A percentile compares a stretch with the other conserved stretches of the same genome.
Evolutionary conservation across 2,888 invertebrate genomes (phyloP).

Genomic region (Cryptocheilus praepositus): DNA sequence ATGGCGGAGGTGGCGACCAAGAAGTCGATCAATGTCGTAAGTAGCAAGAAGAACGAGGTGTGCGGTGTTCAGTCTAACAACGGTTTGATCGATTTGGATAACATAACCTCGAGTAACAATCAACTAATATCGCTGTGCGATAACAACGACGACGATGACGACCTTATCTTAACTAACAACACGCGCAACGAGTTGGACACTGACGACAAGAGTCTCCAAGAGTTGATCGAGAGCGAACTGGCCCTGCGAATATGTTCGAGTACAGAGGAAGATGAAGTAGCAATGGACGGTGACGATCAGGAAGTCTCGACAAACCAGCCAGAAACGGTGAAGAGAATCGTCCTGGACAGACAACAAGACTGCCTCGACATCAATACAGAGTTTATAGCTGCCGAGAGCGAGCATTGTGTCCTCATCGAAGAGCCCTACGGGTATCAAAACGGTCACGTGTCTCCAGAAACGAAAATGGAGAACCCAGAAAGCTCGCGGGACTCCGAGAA

Average conservation of each 20-base stretch:
- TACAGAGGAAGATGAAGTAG: slow-evolving; percentile 30
- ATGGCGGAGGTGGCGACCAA: slow-evolving; percentile 73
- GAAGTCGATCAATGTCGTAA: slow-evolving; percentile 71
- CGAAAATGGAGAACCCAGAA: slow-evolving; percentile 5
- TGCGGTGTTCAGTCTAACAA: slow-evolving; percentile 74
- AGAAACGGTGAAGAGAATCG: slow-evolving; percentile 63
- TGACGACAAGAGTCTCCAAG: slow-evolving; percentile 72
- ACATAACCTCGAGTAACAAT: slow-evolving; percentile 71
- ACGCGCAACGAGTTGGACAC: slow-evolving; percentile 65
- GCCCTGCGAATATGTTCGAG: slow-evolving; percentile 67
- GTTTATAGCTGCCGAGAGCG: slow-evolving; percentile 67
- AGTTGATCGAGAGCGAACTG: slow-evolving; percentile 71
- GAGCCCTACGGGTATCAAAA: slow-evolving; percentile 64
- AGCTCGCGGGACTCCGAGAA: neutral
- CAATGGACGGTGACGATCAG: slow-evolving; percentile 42
- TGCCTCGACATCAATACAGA: slow-evolving; percentile 60
- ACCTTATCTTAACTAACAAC: slow-evolving; percentile 65
- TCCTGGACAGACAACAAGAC: slow-evolving; percentile 55
- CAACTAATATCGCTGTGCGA: slow-evolving; percentile 69
- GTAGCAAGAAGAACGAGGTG: slow-evolving; percentile 72
- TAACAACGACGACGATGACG: slow-evolving; percentile 69
- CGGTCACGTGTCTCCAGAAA: slow-evolving; percentile 54
- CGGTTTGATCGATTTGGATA: slow-evolving; percentile 73
- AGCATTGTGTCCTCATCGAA: slow-evolving; percentile 61
- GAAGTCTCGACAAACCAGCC: slow-evolving; percentile 39